phyloP scores from a whole-genome alignment of 2,797 vertebrate species.

The Chelmon rostratus region DNA sequence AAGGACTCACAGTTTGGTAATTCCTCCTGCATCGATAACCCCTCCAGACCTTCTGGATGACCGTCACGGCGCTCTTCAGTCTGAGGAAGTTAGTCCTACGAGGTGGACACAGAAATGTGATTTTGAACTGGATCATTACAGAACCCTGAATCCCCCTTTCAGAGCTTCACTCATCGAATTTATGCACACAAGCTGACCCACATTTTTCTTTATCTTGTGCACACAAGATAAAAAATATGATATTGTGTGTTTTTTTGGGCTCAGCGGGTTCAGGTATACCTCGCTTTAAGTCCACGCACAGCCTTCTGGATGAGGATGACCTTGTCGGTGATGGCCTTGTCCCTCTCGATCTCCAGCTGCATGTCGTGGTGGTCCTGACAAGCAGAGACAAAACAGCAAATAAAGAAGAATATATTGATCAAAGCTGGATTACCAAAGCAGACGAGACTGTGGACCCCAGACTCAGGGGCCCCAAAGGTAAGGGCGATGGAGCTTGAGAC shows the following conservation, averaged over 20 bases:
- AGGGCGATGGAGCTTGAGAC: too few species aligned
- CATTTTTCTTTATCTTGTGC: neutral
- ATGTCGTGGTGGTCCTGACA: slow-evolving; percentile 95
- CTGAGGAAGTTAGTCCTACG: slow-evolving; percentile 91
- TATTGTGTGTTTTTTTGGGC: too few species aligned
- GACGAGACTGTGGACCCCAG: too few species aligned
- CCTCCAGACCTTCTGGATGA: slow-evolving; percentile 95
- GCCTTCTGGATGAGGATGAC: slow-evolving; percentile 98
- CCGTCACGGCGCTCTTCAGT: slow-evolving; percentile 87
- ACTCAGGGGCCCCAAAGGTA: too few species aligned
- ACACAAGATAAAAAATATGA: neutral
- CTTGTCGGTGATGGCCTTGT: slow-evolving; percentile 94
- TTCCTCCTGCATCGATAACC: slow-evolving; percentile 91
- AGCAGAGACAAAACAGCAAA: neutral
- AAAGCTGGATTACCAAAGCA: neutral
- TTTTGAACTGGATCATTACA: neutral
- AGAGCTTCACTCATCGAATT: neutral
- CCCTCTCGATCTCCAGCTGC: slow-evolving; percentile 95
- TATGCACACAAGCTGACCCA: too few species aligned
- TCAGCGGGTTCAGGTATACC: slow-evolving; percentile 75
- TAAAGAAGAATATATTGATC: neutral
- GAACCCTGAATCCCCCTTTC: neutral
- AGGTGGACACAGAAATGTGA: neutral
- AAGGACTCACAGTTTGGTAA: slow-evolving; percentile 89
- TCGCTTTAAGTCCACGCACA: slow-evolving; percentile 93